These are phyloP conservation scores for Mylabris sibirica DNA, from an alignment of 2,888 invertebrate species.

Conservation along the genomic window DNA sequence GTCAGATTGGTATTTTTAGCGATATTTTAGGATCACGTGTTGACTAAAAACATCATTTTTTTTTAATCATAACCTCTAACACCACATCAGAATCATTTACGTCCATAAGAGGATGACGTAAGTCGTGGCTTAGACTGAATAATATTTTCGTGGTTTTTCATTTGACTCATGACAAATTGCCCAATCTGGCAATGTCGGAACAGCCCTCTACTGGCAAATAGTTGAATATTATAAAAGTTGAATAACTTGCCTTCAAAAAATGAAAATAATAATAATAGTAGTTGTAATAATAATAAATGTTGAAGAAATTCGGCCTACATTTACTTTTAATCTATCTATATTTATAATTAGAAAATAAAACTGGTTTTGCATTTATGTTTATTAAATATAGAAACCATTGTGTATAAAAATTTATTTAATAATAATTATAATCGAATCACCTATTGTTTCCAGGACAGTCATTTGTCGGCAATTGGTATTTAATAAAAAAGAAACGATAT, in stretches of 20 bases:
- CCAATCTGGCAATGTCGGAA: no score
- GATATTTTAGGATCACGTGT: no score
- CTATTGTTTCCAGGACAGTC: not conserved
- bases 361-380: slow-evolving; percentile 10
- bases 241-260: slow-evolving; percentile 12
- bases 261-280: slow-evolving; percentile 10
- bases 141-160: no score
- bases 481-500: no score
- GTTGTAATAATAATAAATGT: not conserved
- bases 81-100: no score
- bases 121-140: no score
- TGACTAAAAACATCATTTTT: no score
- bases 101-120: no score
- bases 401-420: not conserved
- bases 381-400: not conserved
- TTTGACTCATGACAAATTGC: no score
- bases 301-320: slow-evolving; percentile 39
- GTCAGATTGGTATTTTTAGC: no score
- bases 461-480: not conserved
- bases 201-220: slow-evolving; percentile 45
- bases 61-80: no score
- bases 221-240: slow-evolving; percentile 23
- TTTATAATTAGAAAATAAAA: not conserved
- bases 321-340: slow-evolving; percentile 17
- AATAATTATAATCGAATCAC: not conserved